phyloP scores from a whole-genome alignment of 2,113 vertebrate species.

The Prinia subflava region DNA sequence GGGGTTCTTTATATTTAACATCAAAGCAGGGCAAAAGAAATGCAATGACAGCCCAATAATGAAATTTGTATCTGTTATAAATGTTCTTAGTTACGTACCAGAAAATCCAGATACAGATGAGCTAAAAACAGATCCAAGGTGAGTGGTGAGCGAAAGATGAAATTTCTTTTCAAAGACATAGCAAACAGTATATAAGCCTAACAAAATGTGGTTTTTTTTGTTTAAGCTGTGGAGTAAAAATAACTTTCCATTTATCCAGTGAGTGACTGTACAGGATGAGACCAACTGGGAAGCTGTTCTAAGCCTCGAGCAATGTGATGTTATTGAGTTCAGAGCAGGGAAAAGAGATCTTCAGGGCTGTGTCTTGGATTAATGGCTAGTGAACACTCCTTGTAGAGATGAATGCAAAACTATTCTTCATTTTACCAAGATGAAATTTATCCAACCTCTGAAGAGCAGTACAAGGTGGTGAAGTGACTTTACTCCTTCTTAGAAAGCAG shows the following conservation, averaged over 20 bases:
- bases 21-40: constrained; percentile 56
- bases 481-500: background rate
- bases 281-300: background rate
- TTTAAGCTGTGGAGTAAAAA: background rate
- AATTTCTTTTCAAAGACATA: constrained; percentile 20
- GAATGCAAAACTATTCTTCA: background rate
- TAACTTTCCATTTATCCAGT: constrained; percentile 22
- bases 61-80: constrained; percentile 34
- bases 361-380: background rate
- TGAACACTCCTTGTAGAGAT: background rate
- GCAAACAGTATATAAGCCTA: background rate
- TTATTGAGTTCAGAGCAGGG: background rate
- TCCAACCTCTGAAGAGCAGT: background rate
- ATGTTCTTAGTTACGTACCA: background rate
- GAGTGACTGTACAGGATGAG: background rate
- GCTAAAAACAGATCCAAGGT: constrained; percentile 1
- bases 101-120: constrained; percentile 5
- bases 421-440: background rate
- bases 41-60: constrained; percentile 19
- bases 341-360: background rate
- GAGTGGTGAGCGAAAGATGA: background rate
- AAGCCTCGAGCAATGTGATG: background rate
- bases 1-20: constrained; percentile 30
- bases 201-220: background rate
- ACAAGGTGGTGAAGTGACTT: background rate